Conservation (phyloP, 2,888 invertebrate species). For the Reticulitermes lucifugus region DNA sequence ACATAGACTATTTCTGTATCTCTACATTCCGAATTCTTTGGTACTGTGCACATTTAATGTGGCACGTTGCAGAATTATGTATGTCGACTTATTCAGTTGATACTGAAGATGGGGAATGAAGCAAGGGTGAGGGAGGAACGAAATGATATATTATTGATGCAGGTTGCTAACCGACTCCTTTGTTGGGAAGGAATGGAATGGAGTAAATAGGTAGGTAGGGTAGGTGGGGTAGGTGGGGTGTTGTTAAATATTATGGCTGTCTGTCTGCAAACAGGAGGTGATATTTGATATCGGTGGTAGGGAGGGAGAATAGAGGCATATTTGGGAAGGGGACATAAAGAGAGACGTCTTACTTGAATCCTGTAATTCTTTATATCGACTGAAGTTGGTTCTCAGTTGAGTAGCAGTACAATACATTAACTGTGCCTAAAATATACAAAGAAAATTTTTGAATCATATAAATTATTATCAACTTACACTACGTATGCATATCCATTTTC, state of each 20-base stretch:
- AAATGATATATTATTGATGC: conserved; percentile 46
- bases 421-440: too few relatives aligned
- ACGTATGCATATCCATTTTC: too few relatives aligned
- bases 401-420: too few relatives aligned
- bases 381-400: not conserved
- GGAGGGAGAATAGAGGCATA: conserved; percentile 1
- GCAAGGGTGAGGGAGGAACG: conserved; percentile 1
- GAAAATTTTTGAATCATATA: too few relatives aligned
- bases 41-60: conserved; percentile 17
- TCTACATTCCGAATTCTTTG: not conserved
- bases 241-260: conserved; percentile 37
- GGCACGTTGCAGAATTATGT: conserved; percentile 25
- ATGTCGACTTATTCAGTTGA: conserved; percentile 1
- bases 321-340: not conserved
- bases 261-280: conserved; percentile 21
- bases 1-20: too few relatives aligned
- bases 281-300: conserved; percentile 31
- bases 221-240: not conserved
- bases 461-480: too few relatives aligned
- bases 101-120: not conserved
- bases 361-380: not conserved
- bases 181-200: conserved; percentile 41
- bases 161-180: conserved; percentile 36
- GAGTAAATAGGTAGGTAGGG: conserved; percentile 34
- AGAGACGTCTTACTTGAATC: not conserved